phyloP scores from a whole-genome alignment of 2,797 vertebrate genomes.

The Gymnodraco acuticeps region DNA sequence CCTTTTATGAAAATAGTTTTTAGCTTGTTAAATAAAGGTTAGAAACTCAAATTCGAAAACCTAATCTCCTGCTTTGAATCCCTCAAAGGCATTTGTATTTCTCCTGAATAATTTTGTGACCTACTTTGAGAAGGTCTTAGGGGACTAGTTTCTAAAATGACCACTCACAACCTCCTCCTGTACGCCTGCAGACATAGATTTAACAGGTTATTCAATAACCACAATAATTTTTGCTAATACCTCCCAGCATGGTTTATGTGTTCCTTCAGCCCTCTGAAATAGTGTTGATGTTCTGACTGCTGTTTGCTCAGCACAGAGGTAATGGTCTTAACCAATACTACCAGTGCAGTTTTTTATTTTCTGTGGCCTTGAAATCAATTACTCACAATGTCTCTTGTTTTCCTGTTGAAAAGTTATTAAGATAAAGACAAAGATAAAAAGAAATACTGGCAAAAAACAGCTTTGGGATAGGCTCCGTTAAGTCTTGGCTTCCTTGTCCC shows the following conservation, averaged over 20 bases:
- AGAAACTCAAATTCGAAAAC: background rate
- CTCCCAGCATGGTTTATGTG: conserved; percentile 24
- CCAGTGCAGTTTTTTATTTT: conserved; percentile 19
- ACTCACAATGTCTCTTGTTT: conserved; percentile 38
- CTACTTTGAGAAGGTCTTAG: conserved; percentile 38
- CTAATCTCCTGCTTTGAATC: conserved; percentile 29
- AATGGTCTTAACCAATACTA: conserved; percentile 20
- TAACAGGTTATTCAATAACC: background rate
- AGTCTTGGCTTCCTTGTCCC: conserved; percentile 42
- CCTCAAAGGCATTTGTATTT: conserved; percentile 14
- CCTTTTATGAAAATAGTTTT: too few species aligned
- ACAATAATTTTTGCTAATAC: conserved; percentile 28
- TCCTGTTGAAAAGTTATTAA: conserved; percentile 48
- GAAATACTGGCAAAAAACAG: conserved; percentile 38
- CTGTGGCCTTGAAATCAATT: conserved; percentile 41
- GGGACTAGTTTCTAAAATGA: background rate
- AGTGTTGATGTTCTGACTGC: conserved; percentile 48
- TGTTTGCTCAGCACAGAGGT: conserved; percentile 21
- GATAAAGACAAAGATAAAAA: conserved; percentile 22
- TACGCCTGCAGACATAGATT: conserved; percentile 13
- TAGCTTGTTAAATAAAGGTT: too few species aligned
- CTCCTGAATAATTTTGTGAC: conserved; percentile 40
- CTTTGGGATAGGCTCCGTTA: conserved; percentile 44
- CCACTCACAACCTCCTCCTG: conserved; percentile 2
- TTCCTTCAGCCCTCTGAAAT: conserved; percentile 30